A percentile compares a stretch with the other conserved stretches of the same genome.
Conservation (phyloP, 1,140 invertebrate genomes). For the Acromyrmex heyeri region DNA sequence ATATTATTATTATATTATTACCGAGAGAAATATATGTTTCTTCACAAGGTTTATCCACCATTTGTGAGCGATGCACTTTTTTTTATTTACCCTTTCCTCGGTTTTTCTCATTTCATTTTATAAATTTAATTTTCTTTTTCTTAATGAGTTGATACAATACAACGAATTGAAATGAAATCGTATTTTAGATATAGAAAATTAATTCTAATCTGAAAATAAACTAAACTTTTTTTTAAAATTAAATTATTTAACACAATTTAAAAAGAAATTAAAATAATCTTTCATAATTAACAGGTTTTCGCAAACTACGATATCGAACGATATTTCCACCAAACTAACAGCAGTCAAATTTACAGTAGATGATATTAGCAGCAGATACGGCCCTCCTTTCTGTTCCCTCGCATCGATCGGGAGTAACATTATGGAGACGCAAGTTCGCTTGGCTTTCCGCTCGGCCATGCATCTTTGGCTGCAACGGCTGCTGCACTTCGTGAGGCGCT, state of each 20-base stretch:
- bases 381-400: not conserved
- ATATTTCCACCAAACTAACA: not conserved
- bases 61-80: too few species aligned
- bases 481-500: conserved; percentile 80
- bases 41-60: too few species aligned
- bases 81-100: too few species aligned
- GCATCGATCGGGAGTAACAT: conserved; percentile 72
- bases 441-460: conserved; percentile 70
- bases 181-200: not conserved
- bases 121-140: not conserved
- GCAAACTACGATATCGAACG: not conserved
- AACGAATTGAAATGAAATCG: not conserved
- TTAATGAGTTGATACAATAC: not conserved
- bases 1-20: too few species aligned
- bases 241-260: not conserved
- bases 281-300: not conserved
- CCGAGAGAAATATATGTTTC: too few species aligned
- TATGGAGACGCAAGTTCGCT: conserved; percentile 73
- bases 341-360: conserved; percentile 28
- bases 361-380: conserved; percentile 13
- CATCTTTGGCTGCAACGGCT: conserved; percentile 77
- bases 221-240: not conserved
- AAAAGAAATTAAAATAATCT: not conserved
- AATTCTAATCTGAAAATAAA: not conserved
- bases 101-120: too few species aligned